Evolutionary conservation across 2,888 invertebrate genomes (phyloP), one percentile per base, ranked within the genome.

Genomic region (Biston stratarius): DNA sequence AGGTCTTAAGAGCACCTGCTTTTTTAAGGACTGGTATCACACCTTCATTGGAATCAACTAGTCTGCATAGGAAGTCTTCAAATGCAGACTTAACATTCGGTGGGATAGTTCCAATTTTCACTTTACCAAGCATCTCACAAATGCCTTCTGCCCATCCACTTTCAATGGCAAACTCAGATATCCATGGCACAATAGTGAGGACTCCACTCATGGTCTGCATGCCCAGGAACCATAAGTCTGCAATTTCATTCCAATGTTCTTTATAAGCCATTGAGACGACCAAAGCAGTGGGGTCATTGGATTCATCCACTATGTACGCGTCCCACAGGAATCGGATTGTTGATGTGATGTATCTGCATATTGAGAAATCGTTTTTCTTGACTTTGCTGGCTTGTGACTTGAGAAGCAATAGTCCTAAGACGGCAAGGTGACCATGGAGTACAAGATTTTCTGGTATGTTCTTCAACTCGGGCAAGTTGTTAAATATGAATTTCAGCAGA

Each of bases 91-190:
- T 97, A 0, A 98, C 96, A 86, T 97, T 98, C 0, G 97, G 96
- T 44, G 96, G 97, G 57, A 98, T 91, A 2, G 97, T 96, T 61
- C 97, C 97, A 76, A 97, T 95, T 89, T 97, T 97, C 0, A 98
- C 97, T 90, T 97, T 97, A 72, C 96, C 96, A 74, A 98, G 93
- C 77, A 96, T 97, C 79, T 96, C 96, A 60, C 97, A 95, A 64
- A 98, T 98, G 11, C 98, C 98, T 83, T 97, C 96, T 5, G 97
- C 97, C 98, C 98, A 98, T n/a, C 98, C 98, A 84, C 98, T 98
- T 80, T 98, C 98, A 69, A 98, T 96, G 6, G 97, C 97, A 89
- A 98, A 98, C 80, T 98, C 97, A 0, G 97, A 97, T 71, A 98
- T 96, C 98, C 98, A 98, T 5, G 98, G 97, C 70, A 98, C 95